A percentile compares a stretch with the other conserved stretches of the same genome.
Conservation (phyloP, 2,797 vertebrate species). For the Iguana delicatissima region DNA sequence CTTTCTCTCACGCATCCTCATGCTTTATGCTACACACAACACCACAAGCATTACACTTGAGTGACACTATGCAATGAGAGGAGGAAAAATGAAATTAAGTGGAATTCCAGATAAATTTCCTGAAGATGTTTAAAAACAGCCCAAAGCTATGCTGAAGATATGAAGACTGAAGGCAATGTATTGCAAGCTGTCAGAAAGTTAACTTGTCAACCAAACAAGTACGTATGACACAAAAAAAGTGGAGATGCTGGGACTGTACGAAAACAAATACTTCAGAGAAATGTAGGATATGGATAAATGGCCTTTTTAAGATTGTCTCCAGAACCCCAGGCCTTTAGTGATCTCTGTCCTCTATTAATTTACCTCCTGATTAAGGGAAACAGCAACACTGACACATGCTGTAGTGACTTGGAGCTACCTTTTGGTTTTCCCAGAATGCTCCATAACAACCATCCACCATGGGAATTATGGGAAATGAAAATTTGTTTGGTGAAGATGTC, state of each 20-base stretch:
- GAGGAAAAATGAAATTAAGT: conserved; percentile 18
- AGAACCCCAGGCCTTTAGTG: not conserved
- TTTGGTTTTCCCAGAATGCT: not conserved
- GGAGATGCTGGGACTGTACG: not conserved
- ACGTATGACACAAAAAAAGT: not conserved
- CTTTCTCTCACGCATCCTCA: not conserved
- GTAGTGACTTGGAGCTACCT: not conserved
- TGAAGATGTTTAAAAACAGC: not conserved
- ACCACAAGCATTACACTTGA: conserved; percentile 26
- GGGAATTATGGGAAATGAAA: not conserved
- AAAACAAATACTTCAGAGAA: not conserved
- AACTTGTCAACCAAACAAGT: not conserved
- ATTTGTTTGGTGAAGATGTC: not conserved
- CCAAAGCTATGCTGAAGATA: not conserved
- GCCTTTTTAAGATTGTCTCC: not conserved
- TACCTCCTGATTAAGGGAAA: not conserved
- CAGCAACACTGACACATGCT: too few relatives aligned
- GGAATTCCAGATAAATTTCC: not conserved
- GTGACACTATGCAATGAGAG: not conserved
- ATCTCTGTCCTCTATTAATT: not conserved
- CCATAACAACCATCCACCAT: not conserved
- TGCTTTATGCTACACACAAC: not conserved
- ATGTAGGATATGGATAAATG: not conserved
- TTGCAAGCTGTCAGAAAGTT: conserved; percentile 16
- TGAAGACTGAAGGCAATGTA: not conserved